phyloP scores from a whole-genome alignment of 2,888 invertebrate species.

The Drosophila mettleri region DNA sequence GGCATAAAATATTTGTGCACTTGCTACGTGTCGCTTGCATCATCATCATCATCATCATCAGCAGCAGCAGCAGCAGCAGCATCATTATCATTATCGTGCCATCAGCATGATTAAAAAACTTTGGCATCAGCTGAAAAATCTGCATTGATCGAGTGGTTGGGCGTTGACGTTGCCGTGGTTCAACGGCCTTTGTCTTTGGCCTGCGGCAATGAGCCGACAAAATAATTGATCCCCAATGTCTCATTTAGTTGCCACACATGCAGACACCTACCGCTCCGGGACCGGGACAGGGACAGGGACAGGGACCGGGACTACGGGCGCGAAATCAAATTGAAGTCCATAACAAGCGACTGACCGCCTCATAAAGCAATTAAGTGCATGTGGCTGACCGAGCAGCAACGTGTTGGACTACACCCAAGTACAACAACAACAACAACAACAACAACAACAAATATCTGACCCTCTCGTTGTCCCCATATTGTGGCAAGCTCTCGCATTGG shows the following conservation, averaged over 20 bases:
- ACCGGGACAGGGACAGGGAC: no score
- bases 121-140: constrained; percentile 65
- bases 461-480: constrained; percentile 23
- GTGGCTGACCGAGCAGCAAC: constrained; percentile 82
- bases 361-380: constrained; percentile 85
- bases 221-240: constrained; percentile 81
- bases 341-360: constrained; percentile 82
- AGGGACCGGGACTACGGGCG: no score
- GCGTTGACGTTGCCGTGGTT: constrained; percentile 46
- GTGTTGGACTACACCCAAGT: constrained; percentile 69
- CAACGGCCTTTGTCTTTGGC: constrained; percentile 67
- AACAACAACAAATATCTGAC: constrained; percentile 32
- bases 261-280: constrained; percentile 22
- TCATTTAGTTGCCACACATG: constrained; percentile 50
- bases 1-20: constrained; percentile 65
- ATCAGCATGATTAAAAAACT: constrained; percentile 75
- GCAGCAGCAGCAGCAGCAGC: constrained; percentile 49
- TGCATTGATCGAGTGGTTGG: constrained; percentile 50
- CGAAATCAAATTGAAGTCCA: constrained; percentile 82
- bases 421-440: constrained; percentile 37
- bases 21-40: constrained; percentile 52
- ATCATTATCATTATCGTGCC: constrained; percentile 38
- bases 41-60: constrained; percentile 17
- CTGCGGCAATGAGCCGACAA: constrained; percentile 60
- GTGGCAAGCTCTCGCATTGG: constrained; percentile 14